Base-by-base conservation (phyloP, 2,113 vertebrate species). In the Pelmatolapia mariae region DNA sequence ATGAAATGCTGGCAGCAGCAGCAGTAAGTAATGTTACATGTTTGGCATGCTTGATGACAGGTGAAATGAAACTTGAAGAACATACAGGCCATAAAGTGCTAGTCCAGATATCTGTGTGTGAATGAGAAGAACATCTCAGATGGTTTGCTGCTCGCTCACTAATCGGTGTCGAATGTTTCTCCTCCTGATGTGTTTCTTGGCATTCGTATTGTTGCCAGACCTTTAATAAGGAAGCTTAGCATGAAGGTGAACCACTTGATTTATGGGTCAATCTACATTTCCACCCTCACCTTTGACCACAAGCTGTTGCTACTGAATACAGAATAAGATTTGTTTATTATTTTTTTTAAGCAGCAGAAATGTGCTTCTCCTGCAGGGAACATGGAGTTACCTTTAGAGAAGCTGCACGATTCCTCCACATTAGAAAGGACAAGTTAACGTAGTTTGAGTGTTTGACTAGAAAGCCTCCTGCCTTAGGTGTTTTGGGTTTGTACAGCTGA, bases 301-400 rank as follows among this genome's bases (percentile, higher is more conserved):
- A 19, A 63, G 59, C 29, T 33, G 59, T 11, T 66, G 61, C 61
- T 66, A 12, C 61, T 66, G 31, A 66, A 36, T 0, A 36, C 16
- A 36, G 31, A 10, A 36, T 36, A 5, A 36, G 6, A 61, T 61
- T 1, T 1, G 5, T 57, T 29, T 1, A 2, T 31, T 29, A 0
- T 31, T 0, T 0, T 26, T 29, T 59, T 31, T 9, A 63, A 63
- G 16, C 59, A 11, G 29, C 18, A 8, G 61, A 68, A 9, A 68
- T 22, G 63, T 38, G 63, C 63, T 68, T 68, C 36, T 68, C 36
- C 63, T 40, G n/a, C 11, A 68, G 63, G 63, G 11, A 22, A 22
- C 33, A 12, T 2, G 61, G 33, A n/a, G 10, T 40, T 8, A 68
- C 63, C 19, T 38, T 22, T 68, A 68, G 33, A 68, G 63, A 13